phyloP scores from a whole-genome alignment of 2,797 vertebrate species.

The Glossophaga mutica region DNA sequence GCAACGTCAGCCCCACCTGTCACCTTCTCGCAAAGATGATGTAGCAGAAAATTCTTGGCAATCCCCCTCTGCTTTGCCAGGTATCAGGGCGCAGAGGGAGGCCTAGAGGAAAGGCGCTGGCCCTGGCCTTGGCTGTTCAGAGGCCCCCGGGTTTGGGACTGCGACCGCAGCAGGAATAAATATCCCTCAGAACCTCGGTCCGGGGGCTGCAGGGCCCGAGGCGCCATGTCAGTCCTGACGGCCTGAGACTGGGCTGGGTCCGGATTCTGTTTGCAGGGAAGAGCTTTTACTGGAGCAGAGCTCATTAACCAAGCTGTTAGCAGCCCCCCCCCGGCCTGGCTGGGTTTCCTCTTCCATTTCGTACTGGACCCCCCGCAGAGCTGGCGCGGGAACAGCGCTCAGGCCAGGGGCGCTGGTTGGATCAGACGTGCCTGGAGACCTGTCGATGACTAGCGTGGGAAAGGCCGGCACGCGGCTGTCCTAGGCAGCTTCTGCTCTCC shows the following conservation, averaged over 20 bases:
- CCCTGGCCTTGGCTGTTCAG: background rate
- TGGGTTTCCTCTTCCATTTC: background rate
- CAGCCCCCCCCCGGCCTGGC: background rate
- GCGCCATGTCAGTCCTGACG: background rate
- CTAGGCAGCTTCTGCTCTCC: background rate
- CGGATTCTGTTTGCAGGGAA: background rate
- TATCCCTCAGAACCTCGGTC: background rate
- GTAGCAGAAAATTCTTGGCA: background rate
- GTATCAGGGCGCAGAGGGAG: accelerated
- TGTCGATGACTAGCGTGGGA: accelerated
- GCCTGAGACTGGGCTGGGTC: background rate
- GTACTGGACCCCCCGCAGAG: background rate
- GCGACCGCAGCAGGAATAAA: background rate
- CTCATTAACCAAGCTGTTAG: background rate
- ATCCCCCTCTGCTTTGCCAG: background rate
- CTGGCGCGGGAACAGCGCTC: background rate
- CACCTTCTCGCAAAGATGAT: background rate
- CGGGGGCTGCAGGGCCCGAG: accelerated
- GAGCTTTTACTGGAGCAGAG: background rate
- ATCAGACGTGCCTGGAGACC: background rate
- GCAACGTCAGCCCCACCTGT: background rate
- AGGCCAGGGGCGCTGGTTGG: background rate
- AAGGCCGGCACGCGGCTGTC: accelerated
- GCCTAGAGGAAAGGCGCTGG: background rate
- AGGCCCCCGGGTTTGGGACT: background rate